Evolutionary conservation across 2,113 vertebrate species (phyloP).

Genomic region (Ahaetulla prasina): DNA sequence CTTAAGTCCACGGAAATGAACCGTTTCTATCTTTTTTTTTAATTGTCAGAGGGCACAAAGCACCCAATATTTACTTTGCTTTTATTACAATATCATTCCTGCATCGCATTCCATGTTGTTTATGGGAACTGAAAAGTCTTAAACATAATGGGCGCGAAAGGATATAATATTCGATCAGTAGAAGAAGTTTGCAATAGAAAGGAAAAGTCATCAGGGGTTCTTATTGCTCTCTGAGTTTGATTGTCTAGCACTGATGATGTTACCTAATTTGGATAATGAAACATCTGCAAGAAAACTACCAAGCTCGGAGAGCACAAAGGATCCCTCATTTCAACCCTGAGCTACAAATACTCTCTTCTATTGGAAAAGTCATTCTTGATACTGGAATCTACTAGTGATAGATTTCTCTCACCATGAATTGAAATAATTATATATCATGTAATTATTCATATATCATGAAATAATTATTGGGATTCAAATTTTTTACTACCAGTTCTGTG

Average conservation of each 20-base stretch:
- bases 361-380: background rate
- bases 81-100: background rate
- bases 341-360: background rate
- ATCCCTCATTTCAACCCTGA: background rate
- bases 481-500: too few species aligned
- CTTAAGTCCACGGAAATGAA: background rate
- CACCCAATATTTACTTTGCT: background rate
- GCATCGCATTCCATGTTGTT: background rate
- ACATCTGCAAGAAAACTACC: background rate
- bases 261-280: background rate
- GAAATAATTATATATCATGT: background rate
- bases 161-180: background rate
- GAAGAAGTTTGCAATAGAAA: background rate
- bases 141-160: background rate
- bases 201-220: background rate
- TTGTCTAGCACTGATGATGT: background rate
- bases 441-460: too few species aligned
- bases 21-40: background rate
- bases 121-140: too few species aligned
- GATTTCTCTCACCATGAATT: background rate
- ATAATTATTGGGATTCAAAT: too few species aligned
- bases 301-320: background rate
- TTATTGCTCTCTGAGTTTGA: background rate
- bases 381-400: background rate
- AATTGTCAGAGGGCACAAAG: background rate